Base-by-base conservation (phyloP, 2,797 vertebrate genomes). In the Sebastes glaucus region DNA sequence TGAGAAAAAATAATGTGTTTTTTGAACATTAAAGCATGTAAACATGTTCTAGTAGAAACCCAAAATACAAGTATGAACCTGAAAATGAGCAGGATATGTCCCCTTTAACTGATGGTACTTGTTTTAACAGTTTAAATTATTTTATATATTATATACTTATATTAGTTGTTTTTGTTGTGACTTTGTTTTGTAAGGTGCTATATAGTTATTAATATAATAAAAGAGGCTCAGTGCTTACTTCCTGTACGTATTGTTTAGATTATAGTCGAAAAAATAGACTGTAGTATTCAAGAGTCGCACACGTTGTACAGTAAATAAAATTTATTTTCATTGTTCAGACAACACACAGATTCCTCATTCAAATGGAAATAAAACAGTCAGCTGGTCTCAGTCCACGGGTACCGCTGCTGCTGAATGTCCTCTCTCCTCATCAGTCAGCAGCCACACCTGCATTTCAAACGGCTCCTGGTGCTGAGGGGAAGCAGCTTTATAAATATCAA, bases 281-380 rank as follows among this genome's bases (percentile, higher is more conserved):
- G 8, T 7, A n/a, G 4, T 46, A 69, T 32, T 46, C 8, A 78
- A 59, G 30, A 81, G 16, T 66, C 61, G 61, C 53, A 65, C n/a
- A 9, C 5, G 4, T 18, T 6, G 14, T 84, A 90, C 27, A 90
- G 85, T 86, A 90, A 94, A 94, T 94, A 94, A 92, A 93, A 93
- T 95, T 92, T 95, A 94, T 95, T 96, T 85, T 87, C 81, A 89
- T 77, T 77, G 70, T 84, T 90, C 80, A 85, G 84, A 85, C 76
- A 78, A 79, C 73, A 80, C 77, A 92, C 81, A 79, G 74, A 88
- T 61, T 80, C 18, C 65, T 86, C 63, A 64, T 74, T 81, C 79
- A 64, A 80, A 84, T 66, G 71, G 70, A 87, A 88, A 82, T 74
- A 78, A 81, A 81, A 84, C 84, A 69, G 68, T 74, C 57, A 72